Base-by-base conservation (phyloP, 2,888 invertebrate genomes). In the Erebia palarica region DNA sequence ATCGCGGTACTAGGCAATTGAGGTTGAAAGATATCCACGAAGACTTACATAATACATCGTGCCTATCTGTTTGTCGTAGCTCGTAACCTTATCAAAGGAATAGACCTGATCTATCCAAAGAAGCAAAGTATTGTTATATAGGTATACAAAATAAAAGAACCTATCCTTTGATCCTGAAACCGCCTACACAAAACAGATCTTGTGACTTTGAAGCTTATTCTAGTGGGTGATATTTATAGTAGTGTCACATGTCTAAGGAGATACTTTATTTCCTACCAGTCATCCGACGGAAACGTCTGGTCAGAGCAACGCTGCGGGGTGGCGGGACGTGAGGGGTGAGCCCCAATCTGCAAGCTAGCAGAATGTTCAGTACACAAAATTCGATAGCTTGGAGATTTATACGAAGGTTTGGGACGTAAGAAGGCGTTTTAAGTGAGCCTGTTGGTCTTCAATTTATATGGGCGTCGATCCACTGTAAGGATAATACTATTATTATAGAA, bases 31-130 rank as follows among this genome's bases (percentile, higher is more conserved):
- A 61, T 44, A 47, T 61, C 18, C 11, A 36, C 47, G 16, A 61
- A 16, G 13, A 11, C 11, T 47, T 44, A 61, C 44, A 44, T 61
- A 61, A 47, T 16, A 44, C 42, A 14, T 27, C 36, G 11, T 59
- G 7, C 53, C 53, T 60, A 36, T 36, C 59, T 36, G 44, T 21
- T 27, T 0, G 27, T 7, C 36, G 36, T 36, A 36, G 27, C 27
- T 60, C 27, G 42, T 60, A 42, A 10, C 7, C 18, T 47, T 47
- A 61, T 61, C 44, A 16, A 18, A 42, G 60, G 44, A 60, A 61
- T 49, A 63, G 47, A 49, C 63, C 63, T 63, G 63, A 63, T 49
- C 63, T 63, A 63, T 14, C 21, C 21, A 49, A 9, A 63, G 47
- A 21, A 21, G 49, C 63, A 18, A 18, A 16, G 14, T 14, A 63